These are phyloP conservation scores for Dendrolimus pini DNA, from an alignment of 2,888 invertebrate species.

Conservation along the genomic window DNA sequence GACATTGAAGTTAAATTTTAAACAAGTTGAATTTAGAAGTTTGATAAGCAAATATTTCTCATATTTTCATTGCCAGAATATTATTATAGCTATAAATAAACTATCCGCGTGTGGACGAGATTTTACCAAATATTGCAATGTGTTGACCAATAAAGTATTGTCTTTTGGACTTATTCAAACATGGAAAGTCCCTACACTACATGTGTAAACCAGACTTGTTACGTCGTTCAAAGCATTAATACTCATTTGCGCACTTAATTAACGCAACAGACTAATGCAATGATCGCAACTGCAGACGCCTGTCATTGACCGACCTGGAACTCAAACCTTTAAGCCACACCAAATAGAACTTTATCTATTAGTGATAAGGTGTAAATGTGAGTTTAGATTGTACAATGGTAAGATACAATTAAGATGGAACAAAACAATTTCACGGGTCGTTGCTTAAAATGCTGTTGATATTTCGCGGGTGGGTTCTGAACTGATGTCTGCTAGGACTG, in stretches of 20 bases:
- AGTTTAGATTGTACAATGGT: slow-evolving; percentile 18
- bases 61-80: no score
- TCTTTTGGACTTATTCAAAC: background rate
- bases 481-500: background rate
- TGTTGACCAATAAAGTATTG: no score
- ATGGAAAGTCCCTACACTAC: background rate
- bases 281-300: slow-evolving; percentile 55
- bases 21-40: no score
- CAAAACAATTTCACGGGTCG: slow-evolving; percentile 49
- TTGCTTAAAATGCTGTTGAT: slow-evolving; percentile 14
- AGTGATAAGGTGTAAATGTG: background rate
- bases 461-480: slow-evolving; percentile 5
- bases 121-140: no score
- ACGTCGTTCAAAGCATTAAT: slow-evolving; percentile 13
- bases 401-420: slow-evolving; percentile 42
- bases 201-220: slow-evolving; percentile 1
- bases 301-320: slow-evolving; percentile 52
- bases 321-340: slow-evolving; percentile 9
- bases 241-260: slow-evolving; percentile 35
- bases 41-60: no score
- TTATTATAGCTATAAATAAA: no score
- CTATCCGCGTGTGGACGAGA: no score
- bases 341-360: background rate
- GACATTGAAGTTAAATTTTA: no score
- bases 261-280: slow-evolving; percentile 36